Conservation (phyloP, 1,140 invertebrate species). For the Idris sp. region DNA sequence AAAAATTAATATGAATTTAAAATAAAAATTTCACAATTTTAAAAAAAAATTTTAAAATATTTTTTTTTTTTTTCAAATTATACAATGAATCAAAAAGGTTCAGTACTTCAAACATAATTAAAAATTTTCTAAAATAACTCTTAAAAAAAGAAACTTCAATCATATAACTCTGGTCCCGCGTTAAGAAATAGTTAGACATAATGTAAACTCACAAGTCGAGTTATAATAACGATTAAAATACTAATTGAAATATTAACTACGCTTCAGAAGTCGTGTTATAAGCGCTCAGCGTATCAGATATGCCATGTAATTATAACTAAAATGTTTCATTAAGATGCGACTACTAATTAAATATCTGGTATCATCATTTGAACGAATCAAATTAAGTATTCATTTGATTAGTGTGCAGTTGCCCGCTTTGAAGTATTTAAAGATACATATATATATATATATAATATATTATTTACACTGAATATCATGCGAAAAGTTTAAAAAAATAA, state of each 20-base stretch:
- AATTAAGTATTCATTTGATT: slow-evolving; percentile 40
- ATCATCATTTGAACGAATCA: slow-evolving; percentile 45
- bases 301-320: slow-evolving; percentile 51
- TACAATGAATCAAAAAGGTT: no score
- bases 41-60: no score
- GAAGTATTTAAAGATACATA: no score
- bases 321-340: slow-evolving; percentile 52
- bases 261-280: slow-evolving; percentile 47
- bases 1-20: no score
- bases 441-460: no score
- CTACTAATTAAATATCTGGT: slow-evolving; percentile 45
- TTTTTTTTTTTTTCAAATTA: no score
- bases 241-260: slow-evolving; percentile 55
- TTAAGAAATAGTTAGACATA: slow-evolving; percentile 34
- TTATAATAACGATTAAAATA: slow-evolving; percentile 58
- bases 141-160: no score
- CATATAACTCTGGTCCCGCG: neutral
- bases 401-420: slow-evolving; percentile 10
- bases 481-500: no score
- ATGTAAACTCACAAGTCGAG: slow-evolving; percentile 28
- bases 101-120: no score
- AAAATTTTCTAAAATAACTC: no score
- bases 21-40: no score
- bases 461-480: no score
- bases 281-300: slow-evolving; percentile 45